A percentile compares a stretch with the other conserved stretches of the same genome.
Evolutionary conservation across 2,888 invertebrate genomes (phyloP).

Genomic region (Scaptomyza cyrtandrae): DNA sequence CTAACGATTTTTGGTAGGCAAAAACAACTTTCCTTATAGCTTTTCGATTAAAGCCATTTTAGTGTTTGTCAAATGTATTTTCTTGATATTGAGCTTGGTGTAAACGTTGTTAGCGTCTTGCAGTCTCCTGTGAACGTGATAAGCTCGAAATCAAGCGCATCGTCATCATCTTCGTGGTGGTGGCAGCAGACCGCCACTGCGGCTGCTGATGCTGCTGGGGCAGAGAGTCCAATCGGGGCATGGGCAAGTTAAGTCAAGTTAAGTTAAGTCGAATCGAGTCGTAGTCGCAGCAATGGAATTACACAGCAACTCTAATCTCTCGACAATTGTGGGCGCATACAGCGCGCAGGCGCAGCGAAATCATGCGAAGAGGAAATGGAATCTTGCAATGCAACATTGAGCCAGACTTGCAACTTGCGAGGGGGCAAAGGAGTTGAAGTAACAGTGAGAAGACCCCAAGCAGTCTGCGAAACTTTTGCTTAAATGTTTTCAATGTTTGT

Average conservation of each 20-base stretch:
- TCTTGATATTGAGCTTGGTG: slow-evolving; percentile 27
- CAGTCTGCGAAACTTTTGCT: slow-evolving; percentile 80
- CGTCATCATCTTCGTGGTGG: slow-evolving; percentile 55
- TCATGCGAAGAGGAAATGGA: slow-evolving; percentile 77
- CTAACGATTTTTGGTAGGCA: no score
- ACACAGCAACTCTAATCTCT: slow-evolving; percentile 79
- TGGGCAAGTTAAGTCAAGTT: slow-evolving; percentile 13
- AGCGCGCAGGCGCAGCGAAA: slow-evolving; percentile 53
- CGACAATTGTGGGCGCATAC: slow-evolving; percentile 79
- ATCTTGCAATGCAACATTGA: slow-evolving; percentile 60
- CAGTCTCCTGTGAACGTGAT: slow-evolving; percentile 76
- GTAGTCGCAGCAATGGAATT: slow-evolving; percentile 56
- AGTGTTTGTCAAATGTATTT: background rate
- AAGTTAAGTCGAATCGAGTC: slow-evolving; percentile 16
- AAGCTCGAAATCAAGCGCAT: slow-evolving; percentile 75
- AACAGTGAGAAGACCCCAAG: slow-evolving; percentile 83
- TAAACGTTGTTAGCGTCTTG: slow-evolving; percentile 69
- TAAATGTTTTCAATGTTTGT: slow-evolving; percentile 36
- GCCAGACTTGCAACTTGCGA: slow-evolving; percentile 19
- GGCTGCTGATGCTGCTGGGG: slow-evolving; percentile 18
- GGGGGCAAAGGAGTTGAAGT: background rate
- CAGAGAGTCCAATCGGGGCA: slow-evolving; percentile 66
- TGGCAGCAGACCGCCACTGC: slow-evolving; percentile 26
- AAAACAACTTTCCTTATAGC: no score
- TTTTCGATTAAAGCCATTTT: no score